These are phyloP conservation scores for Egretta garzetta DNA, from an alignment of 2,113 vertebrate genomes.

Conservation along the genomic window DNA sequence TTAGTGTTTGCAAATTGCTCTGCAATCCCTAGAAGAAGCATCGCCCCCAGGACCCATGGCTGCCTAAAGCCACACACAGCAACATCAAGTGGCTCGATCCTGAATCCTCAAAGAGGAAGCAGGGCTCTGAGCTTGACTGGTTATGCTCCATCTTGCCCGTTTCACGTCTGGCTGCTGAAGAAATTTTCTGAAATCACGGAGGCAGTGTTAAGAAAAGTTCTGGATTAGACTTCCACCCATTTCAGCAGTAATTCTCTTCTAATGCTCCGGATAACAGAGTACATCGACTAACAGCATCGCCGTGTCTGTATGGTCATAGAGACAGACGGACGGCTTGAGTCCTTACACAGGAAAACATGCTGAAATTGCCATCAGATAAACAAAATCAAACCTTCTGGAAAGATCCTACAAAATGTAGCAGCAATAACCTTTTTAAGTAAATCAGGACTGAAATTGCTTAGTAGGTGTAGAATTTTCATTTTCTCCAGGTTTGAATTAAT, in stretches of 20 bases:
- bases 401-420: not conserved
- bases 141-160: rapidly evolving
- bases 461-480: not conserved
- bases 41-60: not conserved
- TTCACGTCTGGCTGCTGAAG: not conserved
- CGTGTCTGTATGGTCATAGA: not conserved
- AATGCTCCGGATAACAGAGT: not conserved
- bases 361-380: not conserved
- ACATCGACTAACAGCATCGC: not conserved
- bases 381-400: not conserved
- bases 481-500: not conserved
- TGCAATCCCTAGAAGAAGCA: not conserved
- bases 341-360: not conserved
- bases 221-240: not conserved
- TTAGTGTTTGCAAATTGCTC: not conserved
- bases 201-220: not conserved
- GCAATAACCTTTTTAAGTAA: not conserved
- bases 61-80: not conserved
- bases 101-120: not conserved
- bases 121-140: not conserved
- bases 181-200: not conserved
- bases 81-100: not conserved
- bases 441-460: not conserved
- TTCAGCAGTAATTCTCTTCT: not conserved
- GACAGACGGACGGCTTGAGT: not conserved